Percentiles rank a stretch among this genome's conserved stretches.
These are phyloP conservation scores for Rissa tridactyla DNA, from an alignment of 2,113 vertebrate species.

Conservation along the genomic window DNA sequence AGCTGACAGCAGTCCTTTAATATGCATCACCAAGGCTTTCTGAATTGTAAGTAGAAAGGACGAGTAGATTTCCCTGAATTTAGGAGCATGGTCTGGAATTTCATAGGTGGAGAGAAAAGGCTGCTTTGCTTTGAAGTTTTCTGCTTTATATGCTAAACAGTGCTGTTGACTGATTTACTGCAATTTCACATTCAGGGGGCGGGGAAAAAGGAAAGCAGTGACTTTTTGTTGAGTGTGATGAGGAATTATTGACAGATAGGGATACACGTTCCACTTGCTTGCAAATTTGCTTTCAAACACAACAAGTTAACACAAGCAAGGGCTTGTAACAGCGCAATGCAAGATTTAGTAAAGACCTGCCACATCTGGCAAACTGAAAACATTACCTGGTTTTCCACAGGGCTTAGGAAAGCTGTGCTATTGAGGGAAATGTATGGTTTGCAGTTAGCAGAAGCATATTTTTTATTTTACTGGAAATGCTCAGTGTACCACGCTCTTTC, in stretches of 20 bases:
- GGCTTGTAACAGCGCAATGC: conserved; percentile 1
- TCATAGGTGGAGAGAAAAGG: conserved; percentile 36
- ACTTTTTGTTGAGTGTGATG: conserved; percentile 24
- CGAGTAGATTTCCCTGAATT: conserved; percentile 1
- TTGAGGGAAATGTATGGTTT: neutral
- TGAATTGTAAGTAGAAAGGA: neutral
- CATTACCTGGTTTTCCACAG: conserved; percentile 18
- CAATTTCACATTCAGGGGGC: neutral
- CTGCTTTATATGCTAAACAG: conserved; percentile 47
- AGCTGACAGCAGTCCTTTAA: conserved; percentile 46
- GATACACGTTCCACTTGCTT: conserved; percentile 13
- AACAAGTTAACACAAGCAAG: neutral
- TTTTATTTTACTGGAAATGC: neutral
- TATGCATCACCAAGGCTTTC: neutral
- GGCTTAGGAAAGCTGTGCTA: neutral
- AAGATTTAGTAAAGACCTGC: neutral
- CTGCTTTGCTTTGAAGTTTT: neutral
- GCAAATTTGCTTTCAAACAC: conserved; percentile 40
- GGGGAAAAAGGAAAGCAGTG: neutral
- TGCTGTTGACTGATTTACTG: conserved; percentile 52
- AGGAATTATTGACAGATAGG: conserved; percentile 42
- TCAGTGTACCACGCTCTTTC: neutral
- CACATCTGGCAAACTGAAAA: conserved; percentile 19
- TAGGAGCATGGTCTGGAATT: conserved; percentile 10
- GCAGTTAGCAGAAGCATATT: neutral